Base-by-base conservation (phyloP, 2,113 vertebrate species). In the Chloropsis cyanopogon region DNA sequence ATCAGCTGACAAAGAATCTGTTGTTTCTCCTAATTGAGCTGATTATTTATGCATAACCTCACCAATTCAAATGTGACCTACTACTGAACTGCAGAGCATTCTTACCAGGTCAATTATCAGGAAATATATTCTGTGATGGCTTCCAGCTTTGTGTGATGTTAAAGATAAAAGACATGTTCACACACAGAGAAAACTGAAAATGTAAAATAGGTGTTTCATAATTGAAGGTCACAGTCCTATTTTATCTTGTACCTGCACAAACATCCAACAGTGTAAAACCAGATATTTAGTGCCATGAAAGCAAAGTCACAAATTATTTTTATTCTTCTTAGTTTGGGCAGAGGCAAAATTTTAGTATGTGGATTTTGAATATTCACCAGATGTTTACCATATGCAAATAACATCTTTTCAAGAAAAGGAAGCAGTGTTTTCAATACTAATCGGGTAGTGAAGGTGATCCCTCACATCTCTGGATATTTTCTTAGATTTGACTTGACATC, bases 1-100 rank as follows among this genome's bases (percentile, higher is more conserved):
- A 88, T 78, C 88, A 96, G 77, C 92, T 95, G 88, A 97, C 95
- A 97, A 97, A 93, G 96, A 95, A 91, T 11, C 61, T 91, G 80
- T 95, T 96, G 95, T 97, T 96, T 93, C 86, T 84, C 69, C 92
- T 96, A 95, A 93, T 76, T 84, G 92, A 88, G 73, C 49, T 84
- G 72, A 96, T 97, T 96, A 94, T 91, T 97, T 95, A 97, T 97
- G 96, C 95, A 96, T 94, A 96, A 97, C 96, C 92, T 96, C 95
- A 96, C 95, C 96, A 95, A 97, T 97, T 97, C 91, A 97, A 95
- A 95, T 29, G 24, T 96, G 95, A 97, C 96, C 96, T 92, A 35
- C 85, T 79, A 92, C 61, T 95, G 95, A 95, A 94, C 86, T 93
- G 86, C 93, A 94, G 17, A 44, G 88, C 91, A 93, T 96, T 96